These are phyloP conservation scores for Eubucco bourcierii DNA, from an alignment of 2,113 vertebrate genomes.

Conservation along the genomic window DNA sequence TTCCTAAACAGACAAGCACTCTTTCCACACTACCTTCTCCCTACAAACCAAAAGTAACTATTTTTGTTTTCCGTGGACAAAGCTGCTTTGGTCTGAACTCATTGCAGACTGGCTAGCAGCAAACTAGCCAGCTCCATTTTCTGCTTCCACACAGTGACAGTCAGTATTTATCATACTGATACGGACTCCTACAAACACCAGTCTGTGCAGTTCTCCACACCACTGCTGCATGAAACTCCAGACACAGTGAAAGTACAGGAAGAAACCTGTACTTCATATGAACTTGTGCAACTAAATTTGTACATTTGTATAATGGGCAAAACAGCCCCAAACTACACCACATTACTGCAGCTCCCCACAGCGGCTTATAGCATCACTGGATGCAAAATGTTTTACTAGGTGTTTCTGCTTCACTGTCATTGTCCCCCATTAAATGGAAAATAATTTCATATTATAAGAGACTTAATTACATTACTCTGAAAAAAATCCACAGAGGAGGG, in stretches of 20 bases:
- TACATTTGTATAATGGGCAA: neutral
- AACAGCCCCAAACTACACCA: neutral
- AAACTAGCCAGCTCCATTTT: neutral
- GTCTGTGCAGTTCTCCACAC: neutral
- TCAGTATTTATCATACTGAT: neutral
- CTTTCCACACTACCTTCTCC: neutral
- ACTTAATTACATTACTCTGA: neutral
- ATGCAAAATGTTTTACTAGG: neutral
- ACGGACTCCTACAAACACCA: neutral
- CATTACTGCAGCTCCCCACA: neutral
- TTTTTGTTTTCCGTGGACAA: neutral
- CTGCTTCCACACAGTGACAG: neutral
- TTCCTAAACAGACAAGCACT: neutral
- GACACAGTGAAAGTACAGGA: neutral
- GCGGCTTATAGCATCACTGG: neutral
- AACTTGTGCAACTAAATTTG: neutral
- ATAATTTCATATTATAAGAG: neutral
- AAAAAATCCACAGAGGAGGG: neutral
- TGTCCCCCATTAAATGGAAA: neutral
- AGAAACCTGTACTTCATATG: neutral
- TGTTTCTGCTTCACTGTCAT: neutral
- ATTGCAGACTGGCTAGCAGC: neutral
- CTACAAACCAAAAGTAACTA: neutral
- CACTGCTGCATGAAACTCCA: fast-evolving
- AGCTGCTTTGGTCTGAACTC: neutral